Conservation (phyloP, 2,113 vertebrate species). For the Actenoides lindsayi region DNA sequence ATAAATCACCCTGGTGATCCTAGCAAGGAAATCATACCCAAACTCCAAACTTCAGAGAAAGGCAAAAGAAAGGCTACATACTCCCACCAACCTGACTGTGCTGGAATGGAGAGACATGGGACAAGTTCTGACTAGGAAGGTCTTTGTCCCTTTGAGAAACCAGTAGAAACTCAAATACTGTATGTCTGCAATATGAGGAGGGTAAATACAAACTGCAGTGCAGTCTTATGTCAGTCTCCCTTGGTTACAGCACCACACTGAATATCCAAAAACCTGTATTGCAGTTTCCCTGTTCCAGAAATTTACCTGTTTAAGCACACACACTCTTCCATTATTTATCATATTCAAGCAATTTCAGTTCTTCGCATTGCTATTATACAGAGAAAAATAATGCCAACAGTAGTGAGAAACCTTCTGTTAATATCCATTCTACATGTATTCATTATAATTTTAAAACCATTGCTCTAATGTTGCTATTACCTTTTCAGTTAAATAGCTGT, state of each 20-base stretch:
- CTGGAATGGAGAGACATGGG: fast-evolving
- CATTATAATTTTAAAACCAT: background rate
- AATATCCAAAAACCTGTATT: background rate
- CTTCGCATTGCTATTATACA: background rate
- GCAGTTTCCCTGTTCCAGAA: background rate
- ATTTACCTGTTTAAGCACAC: background rate
- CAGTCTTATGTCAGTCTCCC: background rate
- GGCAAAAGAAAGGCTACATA: background rate
- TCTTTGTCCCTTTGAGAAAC: background rate
- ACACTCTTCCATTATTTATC: background rate
- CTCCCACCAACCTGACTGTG: background rate
- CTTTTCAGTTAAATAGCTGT: background rate
- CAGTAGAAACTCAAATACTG: background rate
- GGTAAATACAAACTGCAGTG: background rate
- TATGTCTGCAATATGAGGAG: background rate
- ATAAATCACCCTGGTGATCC: background rate
- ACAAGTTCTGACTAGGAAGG: background rate
- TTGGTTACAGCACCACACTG: background rate
- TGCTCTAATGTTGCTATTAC: background rate
- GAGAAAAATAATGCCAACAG: background rate
- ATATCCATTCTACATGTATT: background rate
- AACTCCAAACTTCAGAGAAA: background rate
- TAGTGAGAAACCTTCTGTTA: background rate
- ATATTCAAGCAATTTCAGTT: background rate
- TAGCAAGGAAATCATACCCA: background rate